phyloP scores from a whole-genome alignment of 2,113 vertebrate genomes.

The Tamias sibiricus region DNA sequence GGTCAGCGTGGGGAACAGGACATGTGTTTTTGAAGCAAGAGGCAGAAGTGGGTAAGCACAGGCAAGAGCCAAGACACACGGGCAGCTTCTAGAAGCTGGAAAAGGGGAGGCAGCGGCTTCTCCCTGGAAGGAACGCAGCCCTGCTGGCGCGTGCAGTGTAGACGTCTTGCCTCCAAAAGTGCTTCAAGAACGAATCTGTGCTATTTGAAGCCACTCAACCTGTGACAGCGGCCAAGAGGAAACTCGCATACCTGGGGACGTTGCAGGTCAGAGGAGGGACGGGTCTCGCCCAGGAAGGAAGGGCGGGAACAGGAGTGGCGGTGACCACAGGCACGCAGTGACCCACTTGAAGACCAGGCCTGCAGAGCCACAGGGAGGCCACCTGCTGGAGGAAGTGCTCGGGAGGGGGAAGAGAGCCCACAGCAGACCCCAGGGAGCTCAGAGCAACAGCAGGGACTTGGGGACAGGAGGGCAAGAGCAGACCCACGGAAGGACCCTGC shows the following conservation, averaged over 20 bases:
- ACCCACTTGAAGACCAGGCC: background rate
- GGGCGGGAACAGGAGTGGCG: background rate
- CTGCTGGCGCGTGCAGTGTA: background rate
- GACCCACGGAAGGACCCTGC: too few relatives aligned
- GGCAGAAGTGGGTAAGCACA: background rate
- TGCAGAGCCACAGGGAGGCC: background rate
- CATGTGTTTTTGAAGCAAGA: background rate
- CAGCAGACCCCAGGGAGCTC: background rate
- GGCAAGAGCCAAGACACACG: background rate
- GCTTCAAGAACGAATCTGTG: background rate
- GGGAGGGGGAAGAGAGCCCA: background rate
- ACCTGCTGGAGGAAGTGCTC: background rate
- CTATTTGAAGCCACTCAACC: background rate
- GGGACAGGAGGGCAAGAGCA: background rate
- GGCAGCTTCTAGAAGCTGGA: background rate
- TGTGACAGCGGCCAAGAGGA: background rate
- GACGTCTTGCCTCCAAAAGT: background rate
- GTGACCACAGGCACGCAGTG: fast-evolving
- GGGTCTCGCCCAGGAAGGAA: background rate
- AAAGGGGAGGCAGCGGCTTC: background rate
- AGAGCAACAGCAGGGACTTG: background rate
- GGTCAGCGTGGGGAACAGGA: background rate
- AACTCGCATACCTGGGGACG: too few relatives aligned
- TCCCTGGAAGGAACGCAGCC: background rate
- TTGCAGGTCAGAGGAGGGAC: background rate